phyloP scores from a whole-genome alignment of 1,140 invertebrate species.

The Galleria mellonella region DNA sequence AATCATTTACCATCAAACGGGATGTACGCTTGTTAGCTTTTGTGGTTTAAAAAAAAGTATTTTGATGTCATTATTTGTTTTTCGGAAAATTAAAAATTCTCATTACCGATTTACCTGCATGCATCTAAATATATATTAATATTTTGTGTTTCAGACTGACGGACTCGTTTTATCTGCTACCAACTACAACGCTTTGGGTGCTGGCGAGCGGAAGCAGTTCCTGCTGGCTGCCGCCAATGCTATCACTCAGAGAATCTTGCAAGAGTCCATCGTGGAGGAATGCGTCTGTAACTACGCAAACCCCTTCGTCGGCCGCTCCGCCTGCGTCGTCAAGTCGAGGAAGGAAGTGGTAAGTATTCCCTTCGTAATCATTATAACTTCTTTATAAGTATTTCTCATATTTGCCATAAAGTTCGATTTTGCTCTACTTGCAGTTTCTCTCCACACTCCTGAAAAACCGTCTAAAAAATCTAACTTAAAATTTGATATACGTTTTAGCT shows the following conservation, averaged over 20 bases:
- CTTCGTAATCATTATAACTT: conserved; percentile 6
- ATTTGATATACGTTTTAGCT: too few species aligned
- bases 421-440: too few species aligned
- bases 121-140: too few species aligned
- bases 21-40: too few species aligned
- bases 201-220: conserved; percentile 75
- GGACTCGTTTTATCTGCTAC: conserved; percentile 74
- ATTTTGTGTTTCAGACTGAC: conserved; percentile 55
- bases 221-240: conserved; percentile 68
- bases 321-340: conserved; percentile 45
- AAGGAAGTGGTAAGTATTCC: conserved; percentile 40
- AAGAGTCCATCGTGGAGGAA: conserved; percentile 61
- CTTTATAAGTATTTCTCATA: neutral
- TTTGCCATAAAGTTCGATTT: too few species aligned
- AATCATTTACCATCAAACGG: too few species aligned
- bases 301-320: conserved; percentile 41
- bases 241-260: conserved; percentile 64
- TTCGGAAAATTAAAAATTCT: too few species aligned
- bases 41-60: too few species aligned
- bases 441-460: too few species aligned
- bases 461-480: too few species aligned
- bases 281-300: conserved; percentile 71
- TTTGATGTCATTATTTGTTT: too few species aligned
- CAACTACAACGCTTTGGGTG: conserved; percentile 72
- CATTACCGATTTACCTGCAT: too few species aligned